These are phyloP conservation scores for Aleiodes leptofemur DNA, from an alignment of 2,888 invertebrate genomes.

Conservation along the genomic window DNA sequence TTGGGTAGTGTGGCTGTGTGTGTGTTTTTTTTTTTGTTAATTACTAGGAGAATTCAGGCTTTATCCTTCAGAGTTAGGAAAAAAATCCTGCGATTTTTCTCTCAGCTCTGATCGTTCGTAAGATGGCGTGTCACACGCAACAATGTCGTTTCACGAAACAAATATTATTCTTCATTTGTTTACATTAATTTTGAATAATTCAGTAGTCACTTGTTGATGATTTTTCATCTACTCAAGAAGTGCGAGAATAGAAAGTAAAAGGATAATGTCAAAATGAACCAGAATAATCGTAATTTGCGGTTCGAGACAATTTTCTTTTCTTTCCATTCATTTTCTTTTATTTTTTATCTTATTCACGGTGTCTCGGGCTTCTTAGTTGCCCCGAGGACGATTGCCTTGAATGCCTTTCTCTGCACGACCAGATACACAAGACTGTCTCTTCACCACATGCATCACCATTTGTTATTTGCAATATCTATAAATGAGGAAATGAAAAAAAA, in stretches of 20 bases:
- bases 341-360: neutral
- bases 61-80: neutral
- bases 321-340: neutral
- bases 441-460: conserved; percentile 8
- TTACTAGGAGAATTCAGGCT: too few species aligned
- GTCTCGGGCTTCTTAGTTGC: conserved; percentile 1
- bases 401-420: conserved; percentile 44
- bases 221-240: conserved; percentile 11
- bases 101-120: conserved; percentile 26
- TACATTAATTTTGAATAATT: neutral
- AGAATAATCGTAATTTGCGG: too few species aligned
- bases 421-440: conserved; percentile 17
- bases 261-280: conserved; percentile 7
- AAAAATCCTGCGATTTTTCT: conserved; percentile 11
- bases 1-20: too few species aligned
- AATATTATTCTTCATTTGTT: neutral
- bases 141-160: neutral
- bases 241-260: conserved; percentile 7
- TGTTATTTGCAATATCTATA: conserved; percentile 6
- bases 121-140: conserved; percentile 11
- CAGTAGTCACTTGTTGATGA: neutral
- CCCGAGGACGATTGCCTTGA: conserved; percentile 42
- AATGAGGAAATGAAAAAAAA: too few species aligned
- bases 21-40: neutral
- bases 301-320: neutral